Percentiles rank a stretch among this genome's conserved stretches.
These are phyloP conservation scores for Brienomyrus brachyistius DNA, from an alignment of 2,113 vertebrate species.

Conservation along the genomic window DNA sequence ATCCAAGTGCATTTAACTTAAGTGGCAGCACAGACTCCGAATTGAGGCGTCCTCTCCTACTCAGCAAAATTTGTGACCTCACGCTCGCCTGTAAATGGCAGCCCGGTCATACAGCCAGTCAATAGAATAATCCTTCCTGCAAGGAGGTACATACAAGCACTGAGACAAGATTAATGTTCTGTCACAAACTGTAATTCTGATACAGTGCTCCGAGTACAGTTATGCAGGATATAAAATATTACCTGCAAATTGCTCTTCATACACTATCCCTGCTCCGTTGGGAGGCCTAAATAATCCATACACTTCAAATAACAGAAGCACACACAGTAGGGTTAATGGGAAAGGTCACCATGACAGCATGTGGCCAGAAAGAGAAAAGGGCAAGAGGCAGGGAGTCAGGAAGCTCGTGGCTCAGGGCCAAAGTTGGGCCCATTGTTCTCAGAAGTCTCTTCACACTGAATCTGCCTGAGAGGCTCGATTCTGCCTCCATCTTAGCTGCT, in stretches of 20 bases:
- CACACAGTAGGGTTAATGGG: slow-evolving; percentile 62
- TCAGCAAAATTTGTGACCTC: slow-evolving; percentile 4
- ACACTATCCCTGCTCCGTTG: slow-evolving; percentile 38
- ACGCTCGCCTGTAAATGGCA: background rate
- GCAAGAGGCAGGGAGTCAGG: slow-evolving; percentile 56
- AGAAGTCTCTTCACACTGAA: slow-evolving; percentile 22
- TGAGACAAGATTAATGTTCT: slow-evolving; percentile 16
- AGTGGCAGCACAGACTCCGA: background rate
- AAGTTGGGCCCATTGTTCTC: slow-evolving; percentile 36
- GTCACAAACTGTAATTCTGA: background rate
- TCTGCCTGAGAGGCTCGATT: background rate
- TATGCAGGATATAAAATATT: slow-evolving; percentile 17
- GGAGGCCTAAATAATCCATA: slow-evolving; percentile 57
- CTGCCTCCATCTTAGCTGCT: background rate
- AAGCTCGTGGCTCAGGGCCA: slow-evolving; percentile 53
- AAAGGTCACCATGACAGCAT: slow-evolving; percentile 64
- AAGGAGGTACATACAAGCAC: slow-evolving; percentile 1
- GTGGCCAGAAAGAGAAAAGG: slow-evolving; percentile 58
- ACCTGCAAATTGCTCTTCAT: slow-evolving; percentile 24
- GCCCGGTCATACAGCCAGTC: background rate
- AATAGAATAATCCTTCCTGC: slow-evolving; percentile 8
- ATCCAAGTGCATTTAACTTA: background rate
- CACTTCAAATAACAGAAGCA: slow-evolving; percentile 62
- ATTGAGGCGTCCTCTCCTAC: background rate
- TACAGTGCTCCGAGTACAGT: slow-evolving; percentile 3